phyloP scores from a whole-genome alignment of 2,797 vertebrate species.

The Tiaroga cobitis region DNA sequence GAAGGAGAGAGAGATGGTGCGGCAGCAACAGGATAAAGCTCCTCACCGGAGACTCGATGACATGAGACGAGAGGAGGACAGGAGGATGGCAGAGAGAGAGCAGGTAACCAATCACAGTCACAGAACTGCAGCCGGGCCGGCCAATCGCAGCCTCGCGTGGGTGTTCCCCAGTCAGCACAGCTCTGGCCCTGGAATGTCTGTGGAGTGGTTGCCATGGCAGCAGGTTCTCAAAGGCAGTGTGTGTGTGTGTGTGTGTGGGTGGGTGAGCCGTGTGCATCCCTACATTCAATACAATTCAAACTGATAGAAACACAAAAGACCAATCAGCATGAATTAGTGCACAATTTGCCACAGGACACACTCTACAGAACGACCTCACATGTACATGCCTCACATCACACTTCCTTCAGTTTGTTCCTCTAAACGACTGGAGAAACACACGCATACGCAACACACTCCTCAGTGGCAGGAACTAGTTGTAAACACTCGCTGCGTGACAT shows the following conservation, averaged over 20 bases:
- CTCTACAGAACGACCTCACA: constrained; percentile 26
- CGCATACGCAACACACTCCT: constrained; percentile 68
- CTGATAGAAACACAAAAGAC: constrained; percentile 53
- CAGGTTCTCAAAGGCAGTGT: constrained; percentile 64
- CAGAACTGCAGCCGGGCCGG: constrained; percentile 19
- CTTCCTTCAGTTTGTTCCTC: background rate
- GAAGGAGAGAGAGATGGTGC: constrained; percentile 89
- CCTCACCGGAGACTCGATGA: constrained; percentile 89
- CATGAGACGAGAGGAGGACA: constrained; percentile 89
- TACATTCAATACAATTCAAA: constrained; percentile 55
- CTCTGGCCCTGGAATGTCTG: constrained; percentile 79
- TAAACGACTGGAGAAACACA: background rate
- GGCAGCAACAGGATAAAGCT: constrained; percentile 93
- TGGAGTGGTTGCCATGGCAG: constrained; percentile 84
- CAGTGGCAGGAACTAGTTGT: constrained; percentile 74
- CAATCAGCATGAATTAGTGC: constrained; percentile 51
- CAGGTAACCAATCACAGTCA: constrained; percentile 81
- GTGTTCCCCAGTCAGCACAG: constrained; percentile 58
- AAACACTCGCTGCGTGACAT: background rate
- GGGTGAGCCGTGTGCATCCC: constrained; percentile 36
- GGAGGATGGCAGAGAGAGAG: constrained; percentile 89
- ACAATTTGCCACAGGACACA: constrained; percentile 30
- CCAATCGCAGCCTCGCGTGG: constrained; percentile 66
- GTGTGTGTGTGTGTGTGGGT: constrained; percentile 36
- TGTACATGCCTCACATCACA: constrained; percentile 11